Base-by-base conservation (phyloP, 2,888 invertebrate genomes). In the Catonia carolina region DNA sequence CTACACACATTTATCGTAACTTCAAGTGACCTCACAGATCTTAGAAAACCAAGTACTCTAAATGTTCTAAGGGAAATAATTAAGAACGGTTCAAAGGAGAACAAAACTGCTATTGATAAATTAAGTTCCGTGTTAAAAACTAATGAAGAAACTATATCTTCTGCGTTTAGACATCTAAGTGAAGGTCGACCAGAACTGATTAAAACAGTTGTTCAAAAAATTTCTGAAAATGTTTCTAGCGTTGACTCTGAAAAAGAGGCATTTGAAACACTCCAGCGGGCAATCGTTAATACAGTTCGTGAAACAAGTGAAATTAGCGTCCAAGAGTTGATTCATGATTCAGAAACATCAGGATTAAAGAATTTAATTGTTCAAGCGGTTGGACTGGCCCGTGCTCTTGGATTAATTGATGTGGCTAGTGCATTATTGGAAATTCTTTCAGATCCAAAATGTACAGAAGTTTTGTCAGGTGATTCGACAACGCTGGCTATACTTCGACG, bases 401-500 rank as follows among this genome's bases (percentile, higher is more conserved):
- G 85, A 2, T 76, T 85, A 75, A 77, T 78, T 61, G 80, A 81
- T 12, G 80, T 83, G 0, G 83, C 81, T 0, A 75, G 75, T 52
- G 78, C 78, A 50, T 72, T 84, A 22, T 66, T 79, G 49, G 72
- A 75, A 15, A 69, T 80, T 17, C 67, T 80, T 15, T 76, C 77
- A 57, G 78, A 82, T 63, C 77, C 79, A 56, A 74, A 78, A 33
- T 77, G 78, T 22, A 75, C 82, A 37, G 73, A 75, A 22, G 77
- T 77, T 63, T 71, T 84, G 55, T 75, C 78, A 15, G 73, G 75
- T 37, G 84, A 85, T 65, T 72, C 74, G 39, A 76, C 80, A 6
- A 78, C 79, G n/a, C 68, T 82, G 45, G 83, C 82, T 62, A 81
- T 86, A 62, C 69, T 87, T n/a, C 82, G 81, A 70, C 75, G 86